A percentile compares a stretch with the other conserved stretches of the same genome.
Conservation (phyloP, 2,113 vertebrate species). For the Puffinus mauretanicus region DNA sequence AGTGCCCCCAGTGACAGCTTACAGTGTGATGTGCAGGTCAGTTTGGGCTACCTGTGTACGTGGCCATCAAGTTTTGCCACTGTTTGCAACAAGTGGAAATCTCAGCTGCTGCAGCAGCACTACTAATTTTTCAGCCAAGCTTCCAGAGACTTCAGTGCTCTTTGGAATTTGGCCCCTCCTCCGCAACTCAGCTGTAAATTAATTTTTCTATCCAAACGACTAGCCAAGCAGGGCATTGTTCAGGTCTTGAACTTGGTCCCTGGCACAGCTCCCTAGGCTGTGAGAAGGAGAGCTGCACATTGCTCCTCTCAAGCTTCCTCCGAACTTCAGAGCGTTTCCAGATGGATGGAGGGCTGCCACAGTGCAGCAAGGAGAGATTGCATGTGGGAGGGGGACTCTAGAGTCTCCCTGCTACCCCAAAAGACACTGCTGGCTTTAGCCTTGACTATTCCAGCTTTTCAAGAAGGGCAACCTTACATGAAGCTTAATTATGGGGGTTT, state of each 20-base stretch:
- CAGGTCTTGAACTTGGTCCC: conserved; percentile 40
- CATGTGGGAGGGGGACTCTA: neutral
- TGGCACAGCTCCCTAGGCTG: neutral
- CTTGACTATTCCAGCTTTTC: neutral
- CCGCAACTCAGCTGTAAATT: neutral
- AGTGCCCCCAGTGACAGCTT: neutral
- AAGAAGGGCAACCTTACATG: neutral
- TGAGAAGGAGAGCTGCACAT: neutral
- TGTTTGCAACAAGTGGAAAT: neutral
- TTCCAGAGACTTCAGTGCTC: neutral
- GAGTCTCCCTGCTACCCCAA: neutral
- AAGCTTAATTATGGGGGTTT: neutral
- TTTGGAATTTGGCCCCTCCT: conserved; percentile 8
- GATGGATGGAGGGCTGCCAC: conserved; percentile 32
- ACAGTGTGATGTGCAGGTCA: neutral
- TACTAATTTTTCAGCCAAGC: neutral
- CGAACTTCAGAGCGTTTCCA: neutral
- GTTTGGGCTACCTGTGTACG: neutral
- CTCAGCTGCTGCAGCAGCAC: neutral
- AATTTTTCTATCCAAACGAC: neutral
- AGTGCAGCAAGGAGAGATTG: neutral
- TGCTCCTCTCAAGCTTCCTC: neutral
- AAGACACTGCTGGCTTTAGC: neutral
- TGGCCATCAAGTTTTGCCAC: neutral
- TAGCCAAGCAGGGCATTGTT: conserved; percentile 25